Conservation (phyloP, 2,113 vertebrate genomes). For the Callipepla squamata region DNA sequence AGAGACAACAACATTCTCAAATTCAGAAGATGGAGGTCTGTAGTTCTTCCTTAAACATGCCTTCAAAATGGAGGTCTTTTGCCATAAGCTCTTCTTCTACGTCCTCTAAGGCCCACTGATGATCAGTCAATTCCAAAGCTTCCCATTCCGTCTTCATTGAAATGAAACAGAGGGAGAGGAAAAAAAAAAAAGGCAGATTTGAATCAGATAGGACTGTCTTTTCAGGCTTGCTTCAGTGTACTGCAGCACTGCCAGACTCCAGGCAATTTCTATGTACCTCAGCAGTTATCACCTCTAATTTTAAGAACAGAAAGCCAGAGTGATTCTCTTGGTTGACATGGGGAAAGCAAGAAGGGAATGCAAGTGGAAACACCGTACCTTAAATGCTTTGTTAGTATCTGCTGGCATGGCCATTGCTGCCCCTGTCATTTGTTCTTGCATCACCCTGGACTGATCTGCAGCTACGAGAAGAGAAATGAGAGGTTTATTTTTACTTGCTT, state of each 20-base stretch:
- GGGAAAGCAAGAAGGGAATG: neutral
- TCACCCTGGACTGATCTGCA: conserved; percentile 96
- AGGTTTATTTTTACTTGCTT: neutral
- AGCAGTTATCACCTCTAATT: conserved; percentile 19
- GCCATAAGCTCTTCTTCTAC: conserved; percentile 97
- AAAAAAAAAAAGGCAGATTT: neutral
- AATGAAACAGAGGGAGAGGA: neutral
- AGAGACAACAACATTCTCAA: conserved; percentile 9
- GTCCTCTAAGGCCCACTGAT: conserved; percentile 96
- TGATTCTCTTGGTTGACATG: neutral
- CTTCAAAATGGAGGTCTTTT: conserved; percentile 94
- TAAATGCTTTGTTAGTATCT: conserved; percentile 98
- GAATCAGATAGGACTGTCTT: neutral
- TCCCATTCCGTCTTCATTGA: conserved; percentile 94
- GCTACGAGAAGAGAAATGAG: conserved; percentile 73
- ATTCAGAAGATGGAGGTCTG: conserved; percentile 92
- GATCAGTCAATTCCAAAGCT: conserved; percentile 95
- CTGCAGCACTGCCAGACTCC: neutral
- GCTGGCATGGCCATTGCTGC: conserved; percentile 99
- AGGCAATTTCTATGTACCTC: neutral
- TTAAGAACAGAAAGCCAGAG: neutral
- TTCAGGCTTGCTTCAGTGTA: neutral
- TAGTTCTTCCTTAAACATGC: conserved; percentile 96
- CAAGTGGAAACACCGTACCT: conserved; percentile 79
- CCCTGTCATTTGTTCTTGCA: conserved; percentile 99